phyloP scores from a whole-genome alignment of 2,797 vertebrate species.

The Phataginus tricuspis region DNA sequence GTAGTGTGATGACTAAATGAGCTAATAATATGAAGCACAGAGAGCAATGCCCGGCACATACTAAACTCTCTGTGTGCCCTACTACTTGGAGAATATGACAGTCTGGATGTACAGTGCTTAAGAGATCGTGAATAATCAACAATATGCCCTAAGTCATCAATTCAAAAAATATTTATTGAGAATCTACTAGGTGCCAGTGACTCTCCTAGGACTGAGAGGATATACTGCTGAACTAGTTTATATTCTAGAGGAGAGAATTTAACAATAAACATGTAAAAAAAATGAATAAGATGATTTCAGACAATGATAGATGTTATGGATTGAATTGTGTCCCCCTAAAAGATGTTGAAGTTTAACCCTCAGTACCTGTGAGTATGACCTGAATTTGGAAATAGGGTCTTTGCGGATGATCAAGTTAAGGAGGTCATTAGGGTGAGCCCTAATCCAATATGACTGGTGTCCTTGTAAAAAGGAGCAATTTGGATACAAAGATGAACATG shows the following conservation, averaged over 20 bases:
- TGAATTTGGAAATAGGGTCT: not conserved
- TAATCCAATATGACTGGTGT: not conserved
- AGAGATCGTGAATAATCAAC: not conserved
- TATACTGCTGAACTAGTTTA: not conserved
- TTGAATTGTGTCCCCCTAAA: not conserved
- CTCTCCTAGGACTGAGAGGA: not conserved
- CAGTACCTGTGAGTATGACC: not conserved
- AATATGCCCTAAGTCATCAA: not conserved
- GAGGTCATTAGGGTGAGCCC: not conserved
- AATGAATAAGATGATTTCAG: not conserved
- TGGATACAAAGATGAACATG: not conserved
- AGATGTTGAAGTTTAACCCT: not conserved
- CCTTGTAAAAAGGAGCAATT: not conserved
- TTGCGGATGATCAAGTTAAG: not conserved
- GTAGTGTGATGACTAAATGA: not conserved
- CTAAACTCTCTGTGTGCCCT: not conserved
- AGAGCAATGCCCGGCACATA: not conserved
- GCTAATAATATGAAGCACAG: not conserved
- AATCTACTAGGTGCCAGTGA: not conserved
- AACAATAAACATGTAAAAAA: not conserved
- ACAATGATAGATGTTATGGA: not conserved
- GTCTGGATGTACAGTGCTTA: not conserved
- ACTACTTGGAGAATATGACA: not conserved
- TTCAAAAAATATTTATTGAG: not conserved
- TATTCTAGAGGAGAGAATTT: not conserved